Evolutionary conservation across 1,140 invertebrate genomes (phyloP), one percentile per base, ranked within the genome.

Genomic region (Colletes gigas): DNA sequence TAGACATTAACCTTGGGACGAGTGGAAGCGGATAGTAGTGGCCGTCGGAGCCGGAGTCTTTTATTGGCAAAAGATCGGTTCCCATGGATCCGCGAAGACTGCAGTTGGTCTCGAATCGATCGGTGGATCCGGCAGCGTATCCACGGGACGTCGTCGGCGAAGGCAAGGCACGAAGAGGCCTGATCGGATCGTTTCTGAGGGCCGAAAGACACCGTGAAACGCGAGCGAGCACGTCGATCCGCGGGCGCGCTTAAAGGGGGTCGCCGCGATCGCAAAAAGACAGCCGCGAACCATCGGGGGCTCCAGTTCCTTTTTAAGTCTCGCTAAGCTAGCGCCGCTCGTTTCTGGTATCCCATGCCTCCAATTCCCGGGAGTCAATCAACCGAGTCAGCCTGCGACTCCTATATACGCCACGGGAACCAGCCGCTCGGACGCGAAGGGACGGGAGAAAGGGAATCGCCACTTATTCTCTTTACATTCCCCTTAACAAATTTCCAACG

Each of bases 401-500:
- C 69, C 71, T 81, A 67, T 83, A 75, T 67, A 75, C 52, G 44
- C 44, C 57, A 71, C 65, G 67, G 66, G 50, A 77, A 78, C 60
- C 50, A 60, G 39, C 60, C 59, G 70, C 44, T 68, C 47, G 41
- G 67, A 57, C 72, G 72, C 59, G 68, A 69, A 77, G 67, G 74
- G 73, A 81, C 62, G 59, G 67, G 71, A 68, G 83, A 83, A 59
- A 78, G 66, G 52, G 71, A 79, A 73, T 52, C 65, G 65, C 71
- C 73, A 72, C 69, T 83, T 81, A 78, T 88, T 89, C 78, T 84
- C 73, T 88, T 84, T 81, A 86, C 83, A 79, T 83, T 74, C 87
- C 87, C 72, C 75, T 83, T 88, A 87, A 89, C 85, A 88, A 87
- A 89, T 89, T 89, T 87, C 78, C 71, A 62, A 78, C 66, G 57